These are phyloP conservation scores for Maniola hyperantus DNA, from an alignment of 2,888 invertebrate genomes.

Conservation along the genomic window DNA sequence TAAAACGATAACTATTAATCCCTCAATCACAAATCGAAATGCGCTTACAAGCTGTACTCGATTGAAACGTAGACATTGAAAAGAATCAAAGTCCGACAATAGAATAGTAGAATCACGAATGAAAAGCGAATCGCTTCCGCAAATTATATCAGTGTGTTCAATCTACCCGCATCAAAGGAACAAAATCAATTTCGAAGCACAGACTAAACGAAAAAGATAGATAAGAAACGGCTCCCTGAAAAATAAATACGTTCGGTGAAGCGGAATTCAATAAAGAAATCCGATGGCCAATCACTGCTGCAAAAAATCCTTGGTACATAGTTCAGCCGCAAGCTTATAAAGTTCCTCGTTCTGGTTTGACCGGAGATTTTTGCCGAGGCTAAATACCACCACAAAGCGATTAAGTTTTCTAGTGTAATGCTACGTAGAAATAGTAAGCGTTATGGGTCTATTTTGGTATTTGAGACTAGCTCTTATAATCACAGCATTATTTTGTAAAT, in stretches of 20 bases:
- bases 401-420: too few species aligned
- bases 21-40: conserved; percentile 27
- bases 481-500: too few species aligned
- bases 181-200: conserved; percentile 69
- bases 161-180: conserved; percentile 69
- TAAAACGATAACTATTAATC: conserved; percentile 23
- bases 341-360: too few species aligned
- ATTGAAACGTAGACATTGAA: conserved; percentile 29
- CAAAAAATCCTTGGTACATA: too few species aligned
- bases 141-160: conserved; percentile 64
- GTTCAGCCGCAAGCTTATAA: too few species aligned
- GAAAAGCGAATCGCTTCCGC: conserved; percentile 63
- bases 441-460: too few species aligned
- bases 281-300: too few species aligned
- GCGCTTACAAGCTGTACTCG: conserved; percentile 24
- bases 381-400: too few species aligned
- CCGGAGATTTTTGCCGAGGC: too few species aligned
- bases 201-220: conserved; percentile 4
- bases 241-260: neutral
- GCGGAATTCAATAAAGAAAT: neutral
- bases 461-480: too few species aligned
- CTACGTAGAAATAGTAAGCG: too few species aligned
- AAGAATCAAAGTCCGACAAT: conserved; percentile 33
- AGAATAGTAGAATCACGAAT: conserved; percentile 37
- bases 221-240: neutral